phyloP scores from a whole-genome alignment of 30 jellyfish, hydroid and myxozoan species.

The Hydractinia symbiolongicarpus region DNA sequence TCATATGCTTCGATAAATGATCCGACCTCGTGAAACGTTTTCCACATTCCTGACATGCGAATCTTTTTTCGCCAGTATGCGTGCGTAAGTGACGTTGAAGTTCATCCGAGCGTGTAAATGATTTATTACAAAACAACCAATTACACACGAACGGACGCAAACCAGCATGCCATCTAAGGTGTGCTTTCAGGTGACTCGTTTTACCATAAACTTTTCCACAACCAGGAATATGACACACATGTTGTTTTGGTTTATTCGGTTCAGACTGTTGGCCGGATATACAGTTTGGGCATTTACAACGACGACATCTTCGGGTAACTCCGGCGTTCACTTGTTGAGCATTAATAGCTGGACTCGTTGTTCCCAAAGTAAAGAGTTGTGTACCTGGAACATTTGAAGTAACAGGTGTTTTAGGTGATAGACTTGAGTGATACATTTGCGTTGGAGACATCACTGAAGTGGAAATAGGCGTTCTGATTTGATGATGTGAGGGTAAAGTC shows the following conservation, averaged over 20 bases:
- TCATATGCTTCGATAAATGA: constrained; percentile 96
- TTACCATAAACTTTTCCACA: constrained; percentile 98
- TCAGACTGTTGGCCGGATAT: constrained; percentile 76
- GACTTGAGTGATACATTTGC: background rate
- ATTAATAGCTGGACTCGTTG: constrained; percentile 41
- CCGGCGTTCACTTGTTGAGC: constrained; percentile 30
- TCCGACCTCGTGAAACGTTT: constrained; percentile 95
- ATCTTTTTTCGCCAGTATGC: constrained; percentile 98
- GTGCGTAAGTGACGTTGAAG: constrained; percentile 97
- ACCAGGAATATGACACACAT: constrained; percentile 96
- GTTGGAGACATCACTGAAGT: constrained; percentile 16
- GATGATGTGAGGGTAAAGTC: constrained; percentile 18
- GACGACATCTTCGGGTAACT: constrained; percentile 82
- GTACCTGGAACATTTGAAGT: background rate
- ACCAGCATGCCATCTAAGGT: constrained; percentile 98
- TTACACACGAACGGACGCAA: constrained; percentile 96
- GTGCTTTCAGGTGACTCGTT: constrained; percentile 97
- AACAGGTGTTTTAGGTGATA: background rate
- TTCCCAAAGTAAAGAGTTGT: constrained; percentile 27
- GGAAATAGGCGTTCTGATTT: constrained; percentile 8
- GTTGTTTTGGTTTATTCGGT: constrained; percentile 95
- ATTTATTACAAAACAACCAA: constrained; percentile 93
- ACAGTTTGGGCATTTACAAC: constrained; percentile 95
- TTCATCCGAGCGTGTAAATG: constrained; percentile 97
- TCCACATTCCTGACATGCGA: constrained; percentile 94